These are phyloP conservation scores for Saturnia pavonia DNA, from an alignment of 2,888 invertebrate genomes.

Conservation along the genomic window DNA sequence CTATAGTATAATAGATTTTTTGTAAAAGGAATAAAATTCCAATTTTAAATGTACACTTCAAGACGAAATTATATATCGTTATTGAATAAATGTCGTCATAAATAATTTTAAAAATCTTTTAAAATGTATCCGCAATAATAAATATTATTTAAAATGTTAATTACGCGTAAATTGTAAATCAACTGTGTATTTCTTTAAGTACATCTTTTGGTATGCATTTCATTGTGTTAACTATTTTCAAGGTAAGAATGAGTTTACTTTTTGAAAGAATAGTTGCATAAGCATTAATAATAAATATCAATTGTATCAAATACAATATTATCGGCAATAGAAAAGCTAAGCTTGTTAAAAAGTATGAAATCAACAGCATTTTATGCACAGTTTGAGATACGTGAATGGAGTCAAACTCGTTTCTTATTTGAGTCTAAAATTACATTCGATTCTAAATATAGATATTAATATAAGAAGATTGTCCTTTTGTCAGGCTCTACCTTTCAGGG, in stretches of 20 bases:
- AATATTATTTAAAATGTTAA: neutral
- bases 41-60: slow-evolving; percentile 24
- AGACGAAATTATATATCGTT: neutral
- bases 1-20: slow-evolving; percentile 33
- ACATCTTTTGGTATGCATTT: slow-evolving; percentile 51
- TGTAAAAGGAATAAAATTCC: slow-evolving; percentile 66
- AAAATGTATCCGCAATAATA: neutral
- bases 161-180: slow-evolving; percentile 19
- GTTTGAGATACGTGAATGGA: neutral
- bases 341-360: slow-evolving; percentile 24
- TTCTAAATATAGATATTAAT: neutral
- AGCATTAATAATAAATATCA: slow-evolving; percentile 62
- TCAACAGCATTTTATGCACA: slow-evolving; percentile 13
- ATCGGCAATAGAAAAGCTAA: slow-evolving; percentile 46
- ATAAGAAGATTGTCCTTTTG: too few species aligned
- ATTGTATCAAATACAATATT: slow-evolving; percentile 78
- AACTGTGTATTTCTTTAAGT: neutral
- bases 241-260: slow-evolving; percentile 81
- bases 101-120: neutral
- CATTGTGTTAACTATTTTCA: slow-evolving; percentile 69
- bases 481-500: too few species aligned
- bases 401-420: neutral
- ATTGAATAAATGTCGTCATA: neutral
- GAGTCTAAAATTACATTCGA: neutral
- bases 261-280: slow-evolving; percentile 69